A percentile compares a stretch with the other conserved stretches of the same genome.
Evolutionary conservation across 2,113 vertebrate species (phyloP).

Genomic region (Zingel zingel): DNA sequence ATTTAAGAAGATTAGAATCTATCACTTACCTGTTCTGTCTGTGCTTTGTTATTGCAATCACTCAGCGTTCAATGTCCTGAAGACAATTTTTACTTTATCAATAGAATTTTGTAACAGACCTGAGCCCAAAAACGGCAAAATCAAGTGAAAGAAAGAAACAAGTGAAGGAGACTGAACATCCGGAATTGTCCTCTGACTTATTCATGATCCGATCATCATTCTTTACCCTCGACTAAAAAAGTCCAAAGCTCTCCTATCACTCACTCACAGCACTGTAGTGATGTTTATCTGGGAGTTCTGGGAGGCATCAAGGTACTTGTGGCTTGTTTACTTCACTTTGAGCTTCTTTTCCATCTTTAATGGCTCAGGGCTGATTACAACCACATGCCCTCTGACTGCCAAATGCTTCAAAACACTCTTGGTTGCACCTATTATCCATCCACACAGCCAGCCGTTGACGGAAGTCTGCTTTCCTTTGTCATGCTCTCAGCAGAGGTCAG

Average conservation of each 20-base stretch:
- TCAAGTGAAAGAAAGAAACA: background rate
- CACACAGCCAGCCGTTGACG: slow-evolving; percentile 14
- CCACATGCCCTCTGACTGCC: slow-evolving; percentile 60
- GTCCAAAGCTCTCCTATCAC: slow-evolving; percentile 9
- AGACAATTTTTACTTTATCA: background rate
- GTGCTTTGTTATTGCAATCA: background rate
- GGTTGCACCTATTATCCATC: slow-evolving; percentile 49
- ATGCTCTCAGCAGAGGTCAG: slow-evolving; percentile 34
- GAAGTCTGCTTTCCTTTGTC: slow-evolving; percentile 34
- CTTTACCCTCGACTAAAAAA: background rate
- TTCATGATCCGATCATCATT: background rate
- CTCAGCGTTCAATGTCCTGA: background rate
- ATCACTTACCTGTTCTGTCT: background rate
- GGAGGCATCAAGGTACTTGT: slow-evolving; percentile 42
- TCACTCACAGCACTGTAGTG: slow-evolving; percentile 13
- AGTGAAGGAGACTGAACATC: background rate
- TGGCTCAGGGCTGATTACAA: slow-evolving; percentile 58
- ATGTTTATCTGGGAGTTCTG: slow-evolving; percentile 57
- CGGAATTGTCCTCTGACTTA: background rate
- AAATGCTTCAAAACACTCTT: slow-evolving; percentile 42
- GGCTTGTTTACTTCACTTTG: slow-evolving; percentile 60
- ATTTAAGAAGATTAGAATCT: background rate
- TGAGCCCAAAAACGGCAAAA: background rate
- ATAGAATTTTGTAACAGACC: background rate
- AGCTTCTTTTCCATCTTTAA: slow-evolving; percentile 43